Base-by-base conservation (phyloP, 2,797 vertebrate genomes). In the Pogoniulus pusillus region DNA sequence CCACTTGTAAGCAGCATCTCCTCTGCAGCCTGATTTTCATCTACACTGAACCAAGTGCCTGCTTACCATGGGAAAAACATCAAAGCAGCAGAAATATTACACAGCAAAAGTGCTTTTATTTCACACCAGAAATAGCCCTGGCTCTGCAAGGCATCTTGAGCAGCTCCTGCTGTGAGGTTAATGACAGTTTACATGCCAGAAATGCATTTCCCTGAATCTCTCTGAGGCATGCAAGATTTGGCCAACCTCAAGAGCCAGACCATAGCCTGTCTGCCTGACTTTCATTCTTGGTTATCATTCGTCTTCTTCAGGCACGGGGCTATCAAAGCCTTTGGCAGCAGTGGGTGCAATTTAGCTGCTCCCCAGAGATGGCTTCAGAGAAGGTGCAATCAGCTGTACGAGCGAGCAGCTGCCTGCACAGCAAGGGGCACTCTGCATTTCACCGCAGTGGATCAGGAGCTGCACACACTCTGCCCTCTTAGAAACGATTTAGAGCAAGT, bases 401-500 rank as follows among this genome's bases (percentile, higher is more conserved):
- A 94, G 87, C 41, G 59, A 94, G 80, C 85, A 94, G 87, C 85
- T 91, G 85, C 77, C 89, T 78, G 64, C 85, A 81, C 91, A 93
- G 89, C 77, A 81, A 89, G 92, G 77, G 89, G 76, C 63, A 57
- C 49, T 78, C 43, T 70, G 70, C 1, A 0, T 89, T 91, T 82
- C 82, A 75, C 70, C 57, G 85, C 91, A 87, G 93, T 69, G 59
- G 80, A 86, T 80, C 82, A 91, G 75, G 66, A 91, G 70, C 73
- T 60, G 18, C 26, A 49, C 41, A 69, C 35, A 62, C 10, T 69
- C 53, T 57, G 35, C 47, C 41, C 66, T 81, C 41, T 83, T 75
- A 45, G 62, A 72, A 90, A 23, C 14, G 41, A 12, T 16, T 85
- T 32, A 10, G 54, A 71, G 9, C 19, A 32, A 69, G 12, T 58